Evolutionary conservation across 2,888 invertebrate species (phyloP).

Genomic region (Euclidia mi): DNA sequence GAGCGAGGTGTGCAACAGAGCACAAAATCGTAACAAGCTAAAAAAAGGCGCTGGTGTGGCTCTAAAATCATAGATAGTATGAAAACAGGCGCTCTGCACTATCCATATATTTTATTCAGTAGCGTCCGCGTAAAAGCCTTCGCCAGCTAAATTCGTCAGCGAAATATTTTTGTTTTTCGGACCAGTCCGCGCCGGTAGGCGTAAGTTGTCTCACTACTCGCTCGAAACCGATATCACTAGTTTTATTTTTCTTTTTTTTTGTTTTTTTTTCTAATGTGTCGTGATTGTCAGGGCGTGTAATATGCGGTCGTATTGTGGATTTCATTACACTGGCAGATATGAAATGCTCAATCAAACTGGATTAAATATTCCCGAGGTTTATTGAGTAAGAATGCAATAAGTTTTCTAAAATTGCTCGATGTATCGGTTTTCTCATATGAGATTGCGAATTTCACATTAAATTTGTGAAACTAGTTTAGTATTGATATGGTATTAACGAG

Average conservation of each 20-base stretch:
- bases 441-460: not conserved
- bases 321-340: slow-evolving; percentile 37
- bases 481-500: no score
- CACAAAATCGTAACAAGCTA: slow-evolving; percentile 46
- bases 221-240: slow-evolving; percentile 56
- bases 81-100: slow-evolving; percentile 54
- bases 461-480: not conserved
- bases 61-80: slow-evolving; percentile 60
- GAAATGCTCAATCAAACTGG: slow-evolving; percentile 32
- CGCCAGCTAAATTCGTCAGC: slow-evolving; percentile 54
- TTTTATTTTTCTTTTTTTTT: slow-evolving; percentile 55
- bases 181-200: slow-evolving; percentile 58
- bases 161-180: slow-evolving; percentile 58
- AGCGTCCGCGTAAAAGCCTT: slow-evolving; percentile 61
- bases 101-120: slow-evolving; percentile 71
- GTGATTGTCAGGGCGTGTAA: slow-evolving; percentile 53
- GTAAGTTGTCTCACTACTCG: slow-evolving; percentile 62
- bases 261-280: slow-evolving; percentile 51
- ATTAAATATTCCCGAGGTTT: slow-evolving; percentile 25
- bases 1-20: slow-evolving; percentile 26
- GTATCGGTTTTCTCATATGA: not conserved
- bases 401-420: not conserved
- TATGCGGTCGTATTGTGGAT: slow-evolving; percentile 53
- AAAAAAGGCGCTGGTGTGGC: slow-evolving; percentile 32
- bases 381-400: slow-evolving; percentile 22